These are phyloP conservation scores for Intellagama lesueurii DNA, from an alignment of 2,797 vertebrate species.

Conservation along the genomic window DNA sequence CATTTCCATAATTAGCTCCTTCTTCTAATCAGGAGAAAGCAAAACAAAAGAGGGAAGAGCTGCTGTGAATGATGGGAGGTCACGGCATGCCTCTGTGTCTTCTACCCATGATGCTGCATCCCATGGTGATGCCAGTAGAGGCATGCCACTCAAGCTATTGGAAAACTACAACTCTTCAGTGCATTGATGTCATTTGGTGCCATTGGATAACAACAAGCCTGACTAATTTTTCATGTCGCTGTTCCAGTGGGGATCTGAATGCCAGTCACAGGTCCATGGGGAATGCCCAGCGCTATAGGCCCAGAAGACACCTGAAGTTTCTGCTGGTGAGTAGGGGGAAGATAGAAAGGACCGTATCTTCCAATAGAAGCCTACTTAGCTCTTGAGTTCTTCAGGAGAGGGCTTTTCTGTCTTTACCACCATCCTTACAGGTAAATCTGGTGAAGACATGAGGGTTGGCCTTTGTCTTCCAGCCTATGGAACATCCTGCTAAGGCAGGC, in stretches of 20 bases:
- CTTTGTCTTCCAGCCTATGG: not conserved
- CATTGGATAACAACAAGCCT: constrained; percentile 12
- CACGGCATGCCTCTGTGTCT: constrained; percentile 35
- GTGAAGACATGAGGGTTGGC: not conserved
- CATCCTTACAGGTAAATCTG: too few relatives aligned
- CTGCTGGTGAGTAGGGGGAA: not conserved
- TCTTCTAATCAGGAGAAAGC: constrained; percentile 54
- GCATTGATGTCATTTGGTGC: constrained; percentile 53
- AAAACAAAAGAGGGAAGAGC: constrained; percentile 46
- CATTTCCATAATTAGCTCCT: constrained; percentile 72
- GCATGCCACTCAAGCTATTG: constrained; percentile 59
- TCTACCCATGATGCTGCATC: constrained; percentile 59
- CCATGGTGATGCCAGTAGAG: constrained; percentile 63
- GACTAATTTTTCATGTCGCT: constrained; percentile 46
- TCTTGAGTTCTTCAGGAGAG: not conserved
- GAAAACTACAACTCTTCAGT: constrained; percentile 55
- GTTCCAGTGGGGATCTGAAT: constrained; percentile 58
- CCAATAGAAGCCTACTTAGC: not conserved
- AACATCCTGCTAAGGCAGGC: too few relatives aligned
- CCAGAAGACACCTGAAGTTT: not conserved
- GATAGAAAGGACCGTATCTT: not conserved
- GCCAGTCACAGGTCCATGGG: constrained; percentile 49
- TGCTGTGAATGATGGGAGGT: constrained; percentile 56
- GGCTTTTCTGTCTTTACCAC: too few relatives aligned
- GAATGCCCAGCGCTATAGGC: constrained; percentile 40